Evolutionary conservation across 2,888 invertebrate species (phyloP), one percentile per base, ranked within the genome.

Genomic region (Morpho helenor): DNA sequence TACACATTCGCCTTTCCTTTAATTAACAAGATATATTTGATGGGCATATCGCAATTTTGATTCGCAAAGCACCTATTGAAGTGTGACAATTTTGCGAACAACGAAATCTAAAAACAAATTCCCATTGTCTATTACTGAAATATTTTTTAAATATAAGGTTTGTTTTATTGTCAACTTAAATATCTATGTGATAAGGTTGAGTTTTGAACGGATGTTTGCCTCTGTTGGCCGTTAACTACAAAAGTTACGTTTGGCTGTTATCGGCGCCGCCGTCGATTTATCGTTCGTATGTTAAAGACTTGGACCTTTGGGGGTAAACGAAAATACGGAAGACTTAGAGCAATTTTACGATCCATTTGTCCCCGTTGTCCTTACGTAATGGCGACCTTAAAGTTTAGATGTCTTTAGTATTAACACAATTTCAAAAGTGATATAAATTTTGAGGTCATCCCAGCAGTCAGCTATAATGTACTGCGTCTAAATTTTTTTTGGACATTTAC

Each of bases 311-410:
- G 56, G 57, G 62, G 54, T 57, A 52, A 61, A 60, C 64, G 64
- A 60, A 59, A 60, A 62, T 59, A 59, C 56, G 62, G 60, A 59
- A 59, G 61, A 56, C 49, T 44, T 57, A 59, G 46, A 42, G 52
- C 54, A 59, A 55, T 62, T 64, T 64, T 64, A 64, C 60, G 56
- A 62, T 56, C 62, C 64, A 59, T 66, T 71, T 69, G 44, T 49
- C 42, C 23, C 42, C 9, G 42, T 23, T 40, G 52, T 47, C 47
- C 22, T 41, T 7, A 31, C 47, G 31, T 53, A 53, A 41, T 53
- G 39, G 52, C 41, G 47, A 23, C 53, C 53, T 47, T 41, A 41
- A 53, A 16, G 39, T 52, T 45, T 7, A 23, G n/a, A 42, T 48
- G 48, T 48, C 31, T 8, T 39, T 4, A 43, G 50, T 42, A 51